A percentile compares a stretch with the other conserved stretches of the same genome.
Conservation (phyloP, 2,888 invertebrate species). For the Agrochola macilenta region DNA sequence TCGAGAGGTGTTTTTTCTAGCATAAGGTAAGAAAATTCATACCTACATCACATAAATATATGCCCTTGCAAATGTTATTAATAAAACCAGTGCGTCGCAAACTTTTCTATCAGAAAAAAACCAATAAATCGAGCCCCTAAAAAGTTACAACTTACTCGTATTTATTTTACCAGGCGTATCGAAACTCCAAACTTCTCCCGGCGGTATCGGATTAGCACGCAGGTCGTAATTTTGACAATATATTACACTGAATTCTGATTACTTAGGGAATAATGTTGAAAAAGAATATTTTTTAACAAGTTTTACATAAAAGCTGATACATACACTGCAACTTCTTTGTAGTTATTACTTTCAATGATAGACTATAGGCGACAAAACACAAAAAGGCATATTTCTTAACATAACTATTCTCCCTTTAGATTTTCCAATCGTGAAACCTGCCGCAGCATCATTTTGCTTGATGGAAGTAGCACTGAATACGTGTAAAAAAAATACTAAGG, state of each 20-base stretch:
- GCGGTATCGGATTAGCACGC: conserved; percentile 12
- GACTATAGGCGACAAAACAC: neutral
- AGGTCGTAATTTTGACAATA: conserved; percentile 28
- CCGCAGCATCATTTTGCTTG: neutral
- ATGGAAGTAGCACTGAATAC: neutral
- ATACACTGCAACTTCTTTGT: neutral
- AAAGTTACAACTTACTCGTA: conserved; percentile 8
- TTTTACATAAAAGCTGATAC: neutral
- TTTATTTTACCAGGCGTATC: conserved; percentile 33
- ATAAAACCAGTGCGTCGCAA: conserved; percentile 2
- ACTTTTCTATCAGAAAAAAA: neutral
- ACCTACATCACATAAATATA: neutral
- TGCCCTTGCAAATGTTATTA: neutral
- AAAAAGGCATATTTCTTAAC: neutral
- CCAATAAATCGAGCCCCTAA: conserved; percentile 25
- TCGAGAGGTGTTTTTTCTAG: neutral
- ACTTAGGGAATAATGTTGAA: neutral
- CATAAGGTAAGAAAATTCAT: neutral
- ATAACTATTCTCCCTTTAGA: neutral
- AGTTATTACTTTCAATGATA: neutral
- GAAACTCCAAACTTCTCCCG: conserved; percentile 24
- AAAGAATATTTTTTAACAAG: neutral
- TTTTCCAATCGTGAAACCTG: neutral
- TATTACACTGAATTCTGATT: neutral
- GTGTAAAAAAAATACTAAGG: neutral